Conservation (phyloP, 2,888 invertebrate species). For the Cantharis lateralis region DNA sequence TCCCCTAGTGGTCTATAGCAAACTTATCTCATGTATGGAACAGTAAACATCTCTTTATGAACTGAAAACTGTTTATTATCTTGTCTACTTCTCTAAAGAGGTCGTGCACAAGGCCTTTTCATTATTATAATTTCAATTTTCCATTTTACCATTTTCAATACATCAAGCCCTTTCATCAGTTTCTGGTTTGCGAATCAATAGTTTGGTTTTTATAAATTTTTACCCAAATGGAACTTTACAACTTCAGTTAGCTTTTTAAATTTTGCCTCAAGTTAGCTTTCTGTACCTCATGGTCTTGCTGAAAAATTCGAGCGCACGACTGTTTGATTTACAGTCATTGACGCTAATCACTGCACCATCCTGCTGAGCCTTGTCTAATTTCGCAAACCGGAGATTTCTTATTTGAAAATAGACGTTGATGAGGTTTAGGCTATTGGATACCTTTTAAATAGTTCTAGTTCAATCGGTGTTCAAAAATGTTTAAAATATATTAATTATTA, state of each 20-base stretch:
- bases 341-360: neutral
- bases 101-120: neutral
- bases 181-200: no score
- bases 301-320: neutral
- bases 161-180: no score
- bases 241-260: no score
- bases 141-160: no score
- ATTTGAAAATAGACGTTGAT: neutral
- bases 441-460: neutral
- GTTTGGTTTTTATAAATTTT: no score
- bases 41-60: neutral
- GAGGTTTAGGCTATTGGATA: neutral
- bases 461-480: no score
- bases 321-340: neutral
- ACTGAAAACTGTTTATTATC: neutral
- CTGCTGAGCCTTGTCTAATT: neutral
- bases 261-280: no score
- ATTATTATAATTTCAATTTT: no score
- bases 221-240: no score
- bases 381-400: neutral
- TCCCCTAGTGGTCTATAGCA: neutral
- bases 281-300: neutral
- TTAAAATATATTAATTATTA: no score
- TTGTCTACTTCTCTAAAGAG: neutral
- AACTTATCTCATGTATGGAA: neutral